Evolutionary conservation across 2,797 vertebrate genomes (phyloP).

Genomic region (Nannoperca australis): DNA sequence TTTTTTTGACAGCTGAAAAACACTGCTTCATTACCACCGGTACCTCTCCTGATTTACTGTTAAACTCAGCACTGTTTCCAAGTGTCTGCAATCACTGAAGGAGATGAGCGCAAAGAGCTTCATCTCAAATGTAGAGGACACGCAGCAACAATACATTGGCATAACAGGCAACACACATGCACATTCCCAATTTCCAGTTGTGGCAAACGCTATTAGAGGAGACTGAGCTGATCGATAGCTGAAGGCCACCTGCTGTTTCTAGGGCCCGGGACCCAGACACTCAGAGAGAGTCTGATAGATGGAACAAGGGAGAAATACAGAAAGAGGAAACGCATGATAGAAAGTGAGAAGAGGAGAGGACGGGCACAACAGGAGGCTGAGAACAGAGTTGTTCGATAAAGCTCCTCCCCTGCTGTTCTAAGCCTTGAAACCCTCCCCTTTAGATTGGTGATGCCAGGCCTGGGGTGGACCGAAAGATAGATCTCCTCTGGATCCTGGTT

Average conservation of each 20-base stretch:
- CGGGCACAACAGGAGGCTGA: conserved; percentile 53
- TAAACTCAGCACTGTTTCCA: conserved; percentile 20
- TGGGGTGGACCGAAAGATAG: neutral
- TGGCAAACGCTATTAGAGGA: conserved; percentile 55
- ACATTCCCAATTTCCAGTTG: conserved; percentile 46
- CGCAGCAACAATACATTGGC: conserved; percentile 27
- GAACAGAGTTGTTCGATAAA: conserved; percentile 64
- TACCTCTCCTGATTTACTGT: conserved; percentile 11
- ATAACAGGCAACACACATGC: conserved; percentile 19
- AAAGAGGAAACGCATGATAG: conserved; percentile 36
- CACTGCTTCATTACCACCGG: neutral
- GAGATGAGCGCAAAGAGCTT: conserved; percentile 14
- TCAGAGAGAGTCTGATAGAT: conserved; percentile 56
- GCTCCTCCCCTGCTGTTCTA: conserved; percentile 57
- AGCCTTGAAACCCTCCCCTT: conserved; percentile 39
- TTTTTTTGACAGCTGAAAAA: conserved; percentile 10
- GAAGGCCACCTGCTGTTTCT: conserved; percentile 67
- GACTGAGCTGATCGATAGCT: conserved; percentile 56
- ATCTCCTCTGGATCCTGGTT: conserved; percentile 14
- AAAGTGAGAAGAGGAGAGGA: conserved; percentile 26
- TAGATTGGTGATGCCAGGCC: conserved; percentile 26
- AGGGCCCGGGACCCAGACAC: conserved; percentile 60
- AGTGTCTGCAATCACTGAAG: conserved; percentile 25
- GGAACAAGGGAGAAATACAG: conserved; percentile 52
- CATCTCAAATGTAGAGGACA: conserved; percentile 13